A percentile compares a stretch with the other conserved stretches of the same genome.
phyloP scores from a whole-genome alignment of 1,140 invertebrate species.

The Charaxes varanes region DNA sequence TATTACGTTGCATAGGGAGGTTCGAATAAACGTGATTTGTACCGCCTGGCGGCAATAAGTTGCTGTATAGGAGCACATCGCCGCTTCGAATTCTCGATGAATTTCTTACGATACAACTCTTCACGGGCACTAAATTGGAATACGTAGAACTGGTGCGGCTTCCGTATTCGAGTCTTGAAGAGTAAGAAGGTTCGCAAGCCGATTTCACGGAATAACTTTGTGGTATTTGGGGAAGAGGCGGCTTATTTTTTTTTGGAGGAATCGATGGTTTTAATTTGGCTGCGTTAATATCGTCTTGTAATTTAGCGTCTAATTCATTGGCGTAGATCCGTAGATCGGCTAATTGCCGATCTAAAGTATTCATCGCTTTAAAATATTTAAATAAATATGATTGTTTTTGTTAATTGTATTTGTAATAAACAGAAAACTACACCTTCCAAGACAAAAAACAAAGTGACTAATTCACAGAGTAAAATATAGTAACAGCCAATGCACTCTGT shows the following conservation, averaged over 20 bases:
- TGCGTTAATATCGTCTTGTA: slow-evolving; percentile 69
- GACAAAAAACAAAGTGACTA: too few species aligned
- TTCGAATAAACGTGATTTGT: slow-evolving; percentile 73
- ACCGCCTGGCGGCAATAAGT: slow-evolving; percentile 67
- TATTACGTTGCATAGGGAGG: slow-evolving; percentile 49
- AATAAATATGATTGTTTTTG: background rate
- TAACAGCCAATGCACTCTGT: too few species aligned
- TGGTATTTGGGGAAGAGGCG: slow-evolving; percentile 72
- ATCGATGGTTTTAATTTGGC: slow-evolving; percentile 61
- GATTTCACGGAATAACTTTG: slow-evolving; percentile 66
- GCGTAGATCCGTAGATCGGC: slow-evolving; percentile 75
- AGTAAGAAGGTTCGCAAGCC: slow-evolving; percentile 68
- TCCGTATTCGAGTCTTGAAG: slow-evolving; percentile 57
- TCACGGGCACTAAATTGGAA: slow-evolving; percentile 68
- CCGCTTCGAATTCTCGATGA: slow-evolving; percentile 60
- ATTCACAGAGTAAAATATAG: too few species aligned
- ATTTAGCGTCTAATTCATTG: slow-evolving; percentile 68
- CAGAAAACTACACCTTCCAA: slow-evolving; percentile 1
- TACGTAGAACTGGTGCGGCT: slow-evolving; percentile 63
- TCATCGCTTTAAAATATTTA: slow-evolving; percentile 38
- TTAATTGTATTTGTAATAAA: slow-evolving; percentile 9
- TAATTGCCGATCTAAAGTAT: slow-evolving; percentile 75
- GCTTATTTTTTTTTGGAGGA: slow-evolving; percentile 64
- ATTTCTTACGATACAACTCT: slow-evolving; percentile 70
- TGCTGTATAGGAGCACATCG: slow-evolving; percentile 74